Evolutionary conservation across 1,140 invertebrate genomes (phyloP).

Genomic region (Forficula auricularia): DNA sequence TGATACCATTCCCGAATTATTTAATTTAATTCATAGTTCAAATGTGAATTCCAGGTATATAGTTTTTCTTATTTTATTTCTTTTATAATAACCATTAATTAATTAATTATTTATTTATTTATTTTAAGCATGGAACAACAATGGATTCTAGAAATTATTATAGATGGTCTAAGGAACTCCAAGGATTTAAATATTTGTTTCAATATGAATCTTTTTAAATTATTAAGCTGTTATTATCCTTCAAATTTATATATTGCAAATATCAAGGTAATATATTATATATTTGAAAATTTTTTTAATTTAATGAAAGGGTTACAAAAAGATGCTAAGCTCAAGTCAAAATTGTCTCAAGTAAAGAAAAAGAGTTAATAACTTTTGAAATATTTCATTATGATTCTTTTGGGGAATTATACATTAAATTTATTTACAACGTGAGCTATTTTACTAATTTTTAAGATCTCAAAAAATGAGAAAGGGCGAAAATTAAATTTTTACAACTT

Average conservation of each 20-base stretch:
- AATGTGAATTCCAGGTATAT: constrained; percentile 34
- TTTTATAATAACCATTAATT: too few relatives aligned
- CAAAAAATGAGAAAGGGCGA: too few relatives aligned
- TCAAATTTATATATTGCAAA: constrained; percentile 25
- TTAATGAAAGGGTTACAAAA: too few relatives aligned
- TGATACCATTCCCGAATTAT: constrained; percentile 55
- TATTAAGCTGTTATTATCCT: constrained; percentile 34
- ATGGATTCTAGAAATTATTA: constrained; percentile 49
- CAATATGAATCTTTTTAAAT: constrained; percentile 38
- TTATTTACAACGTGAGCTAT: too few relatives aligned
- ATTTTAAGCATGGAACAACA: constrained; percentile 30
- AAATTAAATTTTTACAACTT: too few relatives aligned
- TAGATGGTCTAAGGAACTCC: constrained; percentile 40
- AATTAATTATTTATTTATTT: constrained; percentile 4
- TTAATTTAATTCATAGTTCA: constrained; percentile 50
- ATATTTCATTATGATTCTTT: too few relatives aligned
- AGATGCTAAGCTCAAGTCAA: too few relatives aligned
- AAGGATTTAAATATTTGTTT: constrained; percentile 36
- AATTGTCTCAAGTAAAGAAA: too few relatives aligned
- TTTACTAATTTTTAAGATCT: too few relatives aligned
- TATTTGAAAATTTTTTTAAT: too few relatives aligned
- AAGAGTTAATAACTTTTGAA: too few relatives aligned
- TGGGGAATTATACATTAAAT: too few relatives aligned
- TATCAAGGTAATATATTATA: constrained; percentile 34
- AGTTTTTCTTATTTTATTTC: not conserved